Conservation (phyloP, 2,888 invertebrate species). For the Drosophila borborema region DNA sequence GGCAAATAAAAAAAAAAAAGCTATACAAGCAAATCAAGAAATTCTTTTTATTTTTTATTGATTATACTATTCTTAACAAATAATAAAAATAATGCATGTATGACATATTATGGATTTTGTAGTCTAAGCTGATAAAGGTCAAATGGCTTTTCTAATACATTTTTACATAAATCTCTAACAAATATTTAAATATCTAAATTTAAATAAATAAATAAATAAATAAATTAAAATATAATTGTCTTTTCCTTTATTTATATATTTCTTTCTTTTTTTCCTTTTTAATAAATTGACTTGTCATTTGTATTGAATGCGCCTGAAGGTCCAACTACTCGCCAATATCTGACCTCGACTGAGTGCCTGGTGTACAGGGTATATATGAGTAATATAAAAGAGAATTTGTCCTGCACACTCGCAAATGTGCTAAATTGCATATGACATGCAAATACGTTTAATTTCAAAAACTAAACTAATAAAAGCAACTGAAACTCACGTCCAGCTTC, state of each 20-base stretch:
- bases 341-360: neutral
- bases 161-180: neutral
- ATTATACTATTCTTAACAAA: too few species aligned
- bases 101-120: too few species aligned
- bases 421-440: slow-evolving; percentile 71
- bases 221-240: neutral
- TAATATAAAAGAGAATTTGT: slow-evolving; percentile 15
- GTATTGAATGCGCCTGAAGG: neutral
- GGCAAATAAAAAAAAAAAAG: too few species aligned
- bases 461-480: slow-evolving; percentile 77
- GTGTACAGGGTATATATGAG: slow-evolving; percentile 13
- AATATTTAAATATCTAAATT: neutral
- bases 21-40: too few species aligned
- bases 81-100: too few species aligned
- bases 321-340: neutral
- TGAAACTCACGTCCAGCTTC: slow-evolving; percentile 31
- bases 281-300: slow-evolving; percentile 1
- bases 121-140: too few species aligned
- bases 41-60: too few species aligned
- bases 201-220: neutral
- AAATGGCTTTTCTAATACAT: too few species aligned
- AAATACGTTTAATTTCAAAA: slow-evolving; percentile 79
- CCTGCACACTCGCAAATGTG: slow-evolving; percentile 46
- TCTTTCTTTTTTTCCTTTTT: neutral
- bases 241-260: neutral